A percentile compares a stretch with the other conserved stretches of the same genome.
These are phyloP conservation scores for Phenganax marumi DNA, from an alignment of 92 coral and sea anemone genomes.

Conservation along the genomic window DNA sequence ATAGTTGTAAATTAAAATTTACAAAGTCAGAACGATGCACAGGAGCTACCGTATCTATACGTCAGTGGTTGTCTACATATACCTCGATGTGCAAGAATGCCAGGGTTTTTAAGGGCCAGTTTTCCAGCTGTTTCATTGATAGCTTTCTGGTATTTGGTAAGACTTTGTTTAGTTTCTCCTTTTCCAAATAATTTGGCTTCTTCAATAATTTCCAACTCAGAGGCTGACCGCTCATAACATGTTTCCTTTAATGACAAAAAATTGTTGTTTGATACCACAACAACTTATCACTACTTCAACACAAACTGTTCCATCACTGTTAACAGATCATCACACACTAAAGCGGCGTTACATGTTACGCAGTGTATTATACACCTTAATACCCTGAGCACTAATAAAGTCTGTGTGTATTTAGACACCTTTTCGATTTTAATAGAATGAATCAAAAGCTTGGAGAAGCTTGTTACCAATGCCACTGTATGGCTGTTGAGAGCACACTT, in stretches of 20 bases:
- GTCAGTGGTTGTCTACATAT: neutral
- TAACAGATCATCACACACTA: neutral
- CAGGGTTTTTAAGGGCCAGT: constrained; percentile 48
- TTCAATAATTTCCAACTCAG: neutral
- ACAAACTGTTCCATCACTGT: neutral
- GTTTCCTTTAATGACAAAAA: neutral
- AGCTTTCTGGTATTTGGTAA: constrained; percentile 53
- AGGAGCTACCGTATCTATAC: neutral
- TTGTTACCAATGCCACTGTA: too few species aligned
- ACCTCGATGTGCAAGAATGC: constrained; percentile 57
- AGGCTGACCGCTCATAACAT: constrained; percentile 8
- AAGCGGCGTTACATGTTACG: neutral
- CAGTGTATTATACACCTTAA: too few species aligned
- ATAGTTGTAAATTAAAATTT: neutral
- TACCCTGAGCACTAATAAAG: too few species aligned
- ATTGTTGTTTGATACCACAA: neutral
- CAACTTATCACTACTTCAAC: neutral
- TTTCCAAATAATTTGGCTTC: constrained; percentile 1
- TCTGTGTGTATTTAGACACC: too few species aligned
- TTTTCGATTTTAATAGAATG: too few species aligned
- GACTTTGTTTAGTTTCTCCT: neutral
- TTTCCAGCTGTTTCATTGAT: constrained; percentile 56
- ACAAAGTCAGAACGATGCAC: neutral
- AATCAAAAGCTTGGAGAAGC: too few species aligned
- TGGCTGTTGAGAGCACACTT: too few species aligned